phyloP scores from a whole-genome alignment of 2,888 invertebrate species.

The Andrena hattorfiana region DNA sequence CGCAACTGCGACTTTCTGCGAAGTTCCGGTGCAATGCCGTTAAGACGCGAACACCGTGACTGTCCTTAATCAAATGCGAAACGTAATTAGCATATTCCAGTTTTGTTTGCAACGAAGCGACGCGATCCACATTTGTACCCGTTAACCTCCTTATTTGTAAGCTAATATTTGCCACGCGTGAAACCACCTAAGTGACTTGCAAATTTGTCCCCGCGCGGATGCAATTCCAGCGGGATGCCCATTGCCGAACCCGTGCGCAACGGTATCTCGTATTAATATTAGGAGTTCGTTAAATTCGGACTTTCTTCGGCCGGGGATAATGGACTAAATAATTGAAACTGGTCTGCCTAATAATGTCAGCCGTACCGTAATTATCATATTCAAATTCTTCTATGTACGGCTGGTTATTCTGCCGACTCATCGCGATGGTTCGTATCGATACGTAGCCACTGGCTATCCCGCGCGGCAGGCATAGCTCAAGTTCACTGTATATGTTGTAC shows the following conservation, averaged over 20 bases:
- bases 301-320: background rate
- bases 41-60: background rate
- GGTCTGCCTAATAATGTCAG: background rate
- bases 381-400: conserved; percentile 10
- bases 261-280: background rate
- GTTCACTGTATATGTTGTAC: background rate
- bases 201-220: conserved; percentile 2
- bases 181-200: background rate
- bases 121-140: background rate
- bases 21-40: background rate
- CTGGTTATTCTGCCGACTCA: conserved; percentile 3
- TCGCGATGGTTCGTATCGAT: conserved; percentile 3
- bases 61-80: conserved; percentile 2
- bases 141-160: conserved; percentile 23
- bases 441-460: background rate
- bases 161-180: conserved; percentile 17
- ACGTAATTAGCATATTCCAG: conserved; percentile 17
- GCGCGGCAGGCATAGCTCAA: background rate
- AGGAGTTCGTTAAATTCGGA: background rate
- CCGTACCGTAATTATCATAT: background rate
- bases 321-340: conserved; percentile 2
- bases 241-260: background rate
- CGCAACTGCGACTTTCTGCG: background rate
- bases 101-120: background rate
- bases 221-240: background rate